Conservation (phyloP, 2,797 vertebrate genomes). For the Centropyge bicolor region DNA sequence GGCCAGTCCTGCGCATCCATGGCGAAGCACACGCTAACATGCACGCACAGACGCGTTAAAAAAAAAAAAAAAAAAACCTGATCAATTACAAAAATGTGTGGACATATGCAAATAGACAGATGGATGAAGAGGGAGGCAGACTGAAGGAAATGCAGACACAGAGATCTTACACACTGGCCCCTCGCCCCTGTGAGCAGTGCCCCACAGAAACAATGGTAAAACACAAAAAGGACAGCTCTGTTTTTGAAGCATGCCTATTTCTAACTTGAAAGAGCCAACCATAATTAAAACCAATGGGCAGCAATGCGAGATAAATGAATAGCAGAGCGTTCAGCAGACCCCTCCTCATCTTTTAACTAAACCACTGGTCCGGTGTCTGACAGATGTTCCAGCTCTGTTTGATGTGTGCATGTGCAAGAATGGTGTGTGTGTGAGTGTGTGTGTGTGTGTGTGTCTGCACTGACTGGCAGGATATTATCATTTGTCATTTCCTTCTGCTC, state of each 20-base stretch:
- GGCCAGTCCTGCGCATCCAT: slow-evolving; percentile 50
- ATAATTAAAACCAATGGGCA: slow-evolving; percentile 98
- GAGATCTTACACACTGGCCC: slow-evolving; percentile 1
- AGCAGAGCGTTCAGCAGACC: slow-evolving; percentile 84
- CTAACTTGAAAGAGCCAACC: slow-evolving; percentile 90
- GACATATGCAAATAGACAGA: slow-evolving; percentile 69
- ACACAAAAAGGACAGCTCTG: slow-evolving; percentile 90
- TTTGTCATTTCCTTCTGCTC: slow-evolving; percentile 69
- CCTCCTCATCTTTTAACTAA: slow-evolving; percentile 82
- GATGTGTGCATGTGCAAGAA: slow-evolving; percentile 54
- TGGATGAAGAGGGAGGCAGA: slow-evolving; percentile 49
- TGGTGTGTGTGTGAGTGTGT: slow-evolving; percentile 75
- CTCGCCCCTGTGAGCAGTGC: slow-evolving; percentile 41
- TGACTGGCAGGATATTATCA: slow-evolving; percentile 76
- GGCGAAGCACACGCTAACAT: slow-evolving; percentile 48
- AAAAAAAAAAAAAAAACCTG: slow-evolving; percentile 52
- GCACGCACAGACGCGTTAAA: slow-evolving; percentile 44
- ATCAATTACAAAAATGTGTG: slow-evolving; percentile 63
- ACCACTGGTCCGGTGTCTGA: slow-evolving; percentile 93
- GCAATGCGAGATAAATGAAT: slow-evolving; percentile 94
- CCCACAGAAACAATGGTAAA: slow-evolving; percentile 78
- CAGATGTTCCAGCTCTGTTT: slow-evolving; percentile 94
- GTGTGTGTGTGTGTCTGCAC: slow-evolving; percentile 73
- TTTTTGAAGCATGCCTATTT: slow-evolving; percentile 91
- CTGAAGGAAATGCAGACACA: slow-evolving; percentile 34